phyloP scores from a whole-genome alignment of 2,888 invertebrate species.

The Bombyx huttoni region DNA sequence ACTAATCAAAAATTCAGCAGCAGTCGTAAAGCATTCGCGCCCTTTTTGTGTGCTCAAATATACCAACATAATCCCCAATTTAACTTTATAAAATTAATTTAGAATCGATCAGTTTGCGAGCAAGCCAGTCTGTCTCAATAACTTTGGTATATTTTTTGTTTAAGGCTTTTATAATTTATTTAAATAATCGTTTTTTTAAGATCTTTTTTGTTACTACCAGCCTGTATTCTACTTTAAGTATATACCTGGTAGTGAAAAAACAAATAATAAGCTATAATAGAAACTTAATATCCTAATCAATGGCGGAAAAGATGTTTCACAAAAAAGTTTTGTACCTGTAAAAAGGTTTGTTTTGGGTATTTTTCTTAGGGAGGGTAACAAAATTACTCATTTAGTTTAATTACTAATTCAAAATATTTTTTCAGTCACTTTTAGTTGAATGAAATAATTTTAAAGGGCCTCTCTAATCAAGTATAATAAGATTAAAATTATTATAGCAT shows the following conservation, averaged over 20 bases:
- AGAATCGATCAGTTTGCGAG: constrained; percentile 53
- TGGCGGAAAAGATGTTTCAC: too few species aligned
- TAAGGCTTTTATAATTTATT: constrained; percentile 3
- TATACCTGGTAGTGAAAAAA: background rate
- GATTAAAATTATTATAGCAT: constrained; percentile 19
- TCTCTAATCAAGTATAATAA: background rate
- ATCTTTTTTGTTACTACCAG: background rate
- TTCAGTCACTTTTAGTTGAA: too few species aligned
- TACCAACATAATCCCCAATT: constrained; percentile 59
- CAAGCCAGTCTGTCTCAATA: constrained; percentile 39
- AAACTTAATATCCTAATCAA: too few species aligned
- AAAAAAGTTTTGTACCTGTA: too few species aligned
- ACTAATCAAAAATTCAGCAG: constrained; percentile 9
- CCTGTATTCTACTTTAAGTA: too few species aligned
- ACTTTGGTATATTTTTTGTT: constrained; percentile 38
- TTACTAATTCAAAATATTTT: too few species aligned
- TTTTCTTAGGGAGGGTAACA: too few species aligned
- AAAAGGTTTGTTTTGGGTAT: too few species aligned
- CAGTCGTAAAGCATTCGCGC: constrained; percentile 8
- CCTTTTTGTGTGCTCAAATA: constrained; percentile 42
- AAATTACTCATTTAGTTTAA: too few species aligned
- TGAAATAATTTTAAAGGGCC: too few species aligned
- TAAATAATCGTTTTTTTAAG: background rate
- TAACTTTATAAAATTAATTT: constrained; percentile 69
- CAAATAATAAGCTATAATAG: too few species aligned